Base-by-base conservation (phyloP, 1,140 invertebrate species). In the Drosophila pseudoananassae region DNA sequence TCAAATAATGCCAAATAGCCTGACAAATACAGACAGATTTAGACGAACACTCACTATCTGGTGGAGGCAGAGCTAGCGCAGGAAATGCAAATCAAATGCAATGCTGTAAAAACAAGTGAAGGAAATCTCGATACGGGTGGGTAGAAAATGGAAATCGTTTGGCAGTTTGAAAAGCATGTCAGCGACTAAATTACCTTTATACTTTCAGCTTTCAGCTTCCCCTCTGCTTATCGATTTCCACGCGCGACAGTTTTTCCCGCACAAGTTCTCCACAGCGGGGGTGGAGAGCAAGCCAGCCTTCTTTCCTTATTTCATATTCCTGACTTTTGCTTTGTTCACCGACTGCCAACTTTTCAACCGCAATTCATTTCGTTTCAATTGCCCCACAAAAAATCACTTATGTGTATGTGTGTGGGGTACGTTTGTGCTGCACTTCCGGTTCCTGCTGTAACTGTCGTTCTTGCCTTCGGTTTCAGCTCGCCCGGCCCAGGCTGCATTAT, bases 301-400 rank as follows among this genome's bases (percentile, higher is more conserved):
- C 29, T 38, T 58, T 58, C 45, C 27, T 51, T 31, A 51, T 56
- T 68, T 63, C 20, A 47, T 61, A 45, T 60, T 59, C 52, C 64
- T 69, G 75, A 76, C 76, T 79, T 63, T 76, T 45, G 55, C 63
- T 85, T 85, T 77, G 76, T 64, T 71, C 45, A 69, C 50, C 27
- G 27, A 52, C 46, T 40, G 72, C 54, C 27, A 17, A 52, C 46
- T 63, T 4, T 46, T 64, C 47, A 80, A 85, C 81, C 77, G 81
- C 81, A 85, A 85, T 85, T 85, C 81, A 80, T 84, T 87, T 82
- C 65, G 82, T 83, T 87, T 79, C 78, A 87, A 88, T 88, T 88
- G 83, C 61, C 63, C 50, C 53, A 68, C 20, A 52, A 63, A 63
- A 27, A 31, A 25, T 46, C 40, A 66, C 31, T 50, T 66, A 58